These are phyloP conservation scores for Ctenomys sociabilis DNA, from an alignment of 2,113 vertebrate genomes.

Conservation along the genomic window DNA sequence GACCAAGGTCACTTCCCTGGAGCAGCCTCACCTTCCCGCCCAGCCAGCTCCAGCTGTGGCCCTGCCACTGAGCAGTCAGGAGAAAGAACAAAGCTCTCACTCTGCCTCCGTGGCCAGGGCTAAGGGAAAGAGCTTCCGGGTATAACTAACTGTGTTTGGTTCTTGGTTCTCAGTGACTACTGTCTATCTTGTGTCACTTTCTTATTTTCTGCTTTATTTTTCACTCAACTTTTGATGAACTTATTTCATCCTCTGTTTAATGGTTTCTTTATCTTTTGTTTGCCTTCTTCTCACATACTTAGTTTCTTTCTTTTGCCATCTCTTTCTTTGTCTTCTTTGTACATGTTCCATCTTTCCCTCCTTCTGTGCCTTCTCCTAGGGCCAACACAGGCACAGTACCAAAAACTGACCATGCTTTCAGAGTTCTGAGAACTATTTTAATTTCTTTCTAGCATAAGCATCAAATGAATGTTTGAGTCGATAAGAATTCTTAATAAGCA, in stretches of 20 bases:
- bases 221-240: background rate
- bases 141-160: accelerated
- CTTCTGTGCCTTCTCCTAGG: background rate
- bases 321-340: no score
- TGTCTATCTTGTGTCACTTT: background rate
- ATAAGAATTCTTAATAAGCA: background rate
- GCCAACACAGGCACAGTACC: accelerated
- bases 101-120: accelerated
- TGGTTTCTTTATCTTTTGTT: background rate
- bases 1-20: accelerated
- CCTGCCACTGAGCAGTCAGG: accelerated
- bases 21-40: accelerated
- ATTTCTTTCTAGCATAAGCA: background rate
- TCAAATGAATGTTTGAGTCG: background rate
- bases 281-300: background rate
- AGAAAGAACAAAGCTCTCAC: no score
- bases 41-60: no score
- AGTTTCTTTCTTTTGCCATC: background rate
- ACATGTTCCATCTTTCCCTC: no score
- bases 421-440: background rate
- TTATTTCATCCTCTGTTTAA: background rate
- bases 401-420: background rate
- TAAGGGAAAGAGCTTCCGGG: background rate
- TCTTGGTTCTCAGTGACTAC: accelerated
- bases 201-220: background rate